These are phyloP conservation scores for Megalopta genalis DNA, from an alignment of 1,140 invertebrate genomes.

Conservation along the genomic window DNA sequence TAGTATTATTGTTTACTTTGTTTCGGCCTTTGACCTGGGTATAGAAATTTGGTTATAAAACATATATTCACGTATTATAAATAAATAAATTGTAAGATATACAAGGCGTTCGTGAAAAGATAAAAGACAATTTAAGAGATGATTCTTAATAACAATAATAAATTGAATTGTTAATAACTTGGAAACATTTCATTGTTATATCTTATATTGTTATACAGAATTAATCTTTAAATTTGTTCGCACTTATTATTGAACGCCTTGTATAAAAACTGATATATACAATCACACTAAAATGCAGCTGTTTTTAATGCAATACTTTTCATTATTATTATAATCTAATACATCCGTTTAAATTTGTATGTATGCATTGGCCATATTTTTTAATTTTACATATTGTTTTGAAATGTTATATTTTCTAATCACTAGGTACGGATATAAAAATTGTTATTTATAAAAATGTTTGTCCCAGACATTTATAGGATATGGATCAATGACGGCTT, in stretches of 20 bases:
- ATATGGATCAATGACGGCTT: constrained; percentile 12
- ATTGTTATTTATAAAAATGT: constrained; percentile 28
- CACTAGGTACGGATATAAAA: constrained; percentile 30
- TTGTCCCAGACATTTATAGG: not conserved
- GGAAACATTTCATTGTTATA: too few species aligned
- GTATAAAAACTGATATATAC: not conserved
- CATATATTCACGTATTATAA: not conserved
- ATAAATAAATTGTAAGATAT: constrained; percentile 5
- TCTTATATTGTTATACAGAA: too few species aligned
- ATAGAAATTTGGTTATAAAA: too few species aligned
- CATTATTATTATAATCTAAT: constrained; percentile 17
- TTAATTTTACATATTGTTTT: constrained; percentile 10
- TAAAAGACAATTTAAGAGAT: too few species aligned
- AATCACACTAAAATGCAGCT: constrained; percentile 24
- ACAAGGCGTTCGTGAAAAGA: too few species aligned
- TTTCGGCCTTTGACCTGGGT: too few species aligned
- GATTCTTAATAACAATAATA: too few species aligned
- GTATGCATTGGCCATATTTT: constrained; percentile 29
- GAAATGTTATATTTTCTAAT: constrained; percentile 11
- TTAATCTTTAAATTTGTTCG: too few species aligned
- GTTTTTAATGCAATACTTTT: constrained; percentile 64
- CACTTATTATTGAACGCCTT: too few species aligned
- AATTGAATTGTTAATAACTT: too few species aligned
- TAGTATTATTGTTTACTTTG: not conserved
- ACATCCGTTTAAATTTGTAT: constrained; percentile 19